These are phyloP conservation scores for Montipora sp. DNA, from an alignment of 64 coral and sea anemone species.

Conservation along the genomic window DNA sequence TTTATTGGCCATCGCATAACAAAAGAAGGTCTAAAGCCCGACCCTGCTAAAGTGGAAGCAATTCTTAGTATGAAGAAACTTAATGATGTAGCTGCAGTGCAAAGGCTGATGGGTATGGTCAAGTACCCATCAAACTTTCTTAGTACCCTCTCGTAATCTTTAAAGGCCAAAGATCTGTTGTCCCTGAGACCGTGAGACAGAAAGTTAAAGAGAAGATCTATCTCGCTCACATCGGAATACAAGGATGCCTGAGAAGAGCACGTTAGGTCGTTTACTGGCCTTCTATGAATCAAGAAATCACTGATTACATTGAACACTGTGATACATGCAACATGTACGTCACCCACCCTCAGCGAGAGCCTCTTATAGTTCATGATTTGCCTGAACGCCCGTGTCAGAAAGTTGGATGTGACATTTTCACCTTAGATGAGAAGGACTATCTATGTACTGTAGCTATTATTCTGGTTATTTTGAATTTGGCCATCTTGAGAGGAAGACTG, in stretches of 20 bases:
- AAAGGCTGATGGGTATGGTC: no score
- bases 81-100: no score
- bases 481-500: slow-evolving; percentile 29
- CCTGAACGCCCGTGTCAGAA: not conserved
- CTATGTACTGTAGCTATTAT: not conserved
- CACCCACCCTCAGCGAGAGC: not conserved
- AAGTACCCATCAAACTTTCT: no score
- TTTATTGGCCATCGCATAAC: no score
- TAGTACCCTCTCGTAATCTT: no score
- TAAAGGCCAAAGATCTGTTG: slow-evolving; percentile 3
- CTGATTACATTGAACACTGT: slow-evolving; percentile 15
- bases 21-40: no score
- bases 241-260: slow-evolving; percentile 37
- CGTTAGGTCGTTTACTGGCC: no score
- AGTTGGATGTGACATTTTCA: slow-evolving; percentile 53
- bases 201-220: slow-evolving; percentile 6
- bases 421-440: slow-evolving; percentile 36
- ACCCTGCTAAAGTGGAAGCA: no score
- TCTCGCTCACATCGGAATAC: slow-evolving; percentile 1
- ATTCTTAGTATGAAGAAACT: no score
- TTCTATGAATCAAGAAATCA: no score
- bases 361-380: slow-evolving; percentile 21
- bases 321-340: slow-evolving; percentile 21
- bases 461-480: no score
- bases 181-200: slow-evolving; percentile 10